Evolutionary conservation across 2,888 invertebrate genomes (phyloP), one percentile per base, ranked within the genome.

Genomic region (Dascillus cervinus): DNA sequence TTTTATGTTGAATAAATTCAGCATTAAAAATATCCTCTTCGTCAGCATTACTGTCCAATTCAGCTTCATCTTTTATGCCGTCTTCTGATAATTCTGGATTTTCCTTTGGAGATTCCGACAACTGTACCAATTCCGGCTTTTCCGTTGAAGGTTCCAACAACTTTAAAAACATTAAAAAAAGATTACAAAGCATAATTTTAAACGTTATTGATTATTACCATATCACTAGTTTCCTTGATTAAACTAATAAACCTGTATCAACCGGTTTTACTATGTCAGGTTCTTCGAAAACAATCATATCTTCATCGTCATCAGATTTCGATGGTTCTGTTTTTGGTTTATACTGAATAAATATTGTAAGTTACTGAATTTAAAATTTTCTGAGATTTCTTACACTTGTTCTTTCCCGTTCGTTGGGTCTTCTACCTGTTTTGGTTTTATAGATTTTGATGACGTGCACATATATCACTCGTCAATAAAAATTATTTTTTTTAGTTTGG

Each of bases 1-100:
- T 77, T 62, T 96, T 96, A 59, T 88, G 87, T 40, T 82, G 73
- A 32, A 71, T 65, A 60, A 94, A 96, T 64, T 90, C 90, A 47
- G 78, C 74, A 39, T 71, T 70, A 27, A 79, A 75, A 35, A 67
- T 59, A 22, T 71, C 72, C 3, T 74, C 72, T 34, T 72, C 73
- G 47, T 67, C 70, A 32, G 43, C 46, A 22, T 47, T 8, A 17
- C 17, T 17, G 17, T 8, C 17, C 17, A 6, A 8, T 17, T 17
- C 17, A 19, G 35, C 34, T 10, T 19, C 11, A 12, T 40, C 39
- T 8, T 22, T 22, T 21, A 23, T 29, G 19, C 32, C 37, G 3
- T 41, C 37, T 6, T 39, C 45, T 15, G 39, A 40, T 2, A 21
- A 5, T 37, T 38, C 22, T 38, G 8, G n/a, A n/a, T n/a, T n/a